A percentile compares a stretch with the other conserved stretches of the same genome.
Conservation (phyloP, 2,797 vertebrate species). For the Cercopithecus diana region DNA sequence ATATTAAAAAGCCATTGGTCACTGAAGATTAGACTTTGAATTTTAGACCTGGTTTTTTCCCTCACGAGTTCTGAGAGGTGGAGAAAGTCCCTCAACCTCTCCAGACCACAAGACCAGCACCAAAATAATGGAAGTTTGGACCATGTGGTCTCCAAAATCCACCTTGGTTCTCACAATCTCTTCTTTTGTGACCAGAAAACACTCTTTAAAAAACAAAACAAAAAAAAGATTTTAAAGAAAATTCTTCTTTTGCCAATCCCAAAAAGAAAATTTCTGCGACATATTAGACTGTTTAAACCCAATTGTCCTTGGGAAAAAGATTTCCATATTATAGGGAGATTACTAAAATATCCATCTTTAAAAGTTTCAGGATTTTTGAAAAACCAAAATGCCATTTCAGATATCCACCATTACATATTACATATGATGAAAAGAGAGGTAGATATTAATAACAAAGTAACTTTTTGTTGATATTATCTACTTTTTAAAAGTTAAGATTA, state of each 20-base stretch:
- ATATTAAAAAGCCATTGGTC: not conserved
- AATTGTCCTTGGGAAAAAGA: not conserved
- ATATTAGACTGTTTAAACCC: not conserved
- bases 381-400: not conserved
- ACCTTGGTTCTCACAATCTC: not conserved
- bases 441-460: not conserved
- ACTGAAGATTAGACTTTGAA: not conserved
- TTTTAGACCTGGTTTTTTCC: not conserved
- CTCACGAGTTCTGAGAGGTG: not conserved
- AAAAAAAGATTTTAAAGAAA: not conserved
- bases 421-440: not conserved
- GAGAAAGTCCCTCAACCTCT: not conserved
- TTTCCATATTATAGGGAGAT: not conserved
- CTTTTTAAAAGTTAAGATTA: constrained; percentile 53
- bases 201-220: not conserved
- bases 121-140: not conserved
- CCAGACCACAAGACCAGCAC: not conserved
- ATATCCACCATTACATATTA: constrained; percentile 43
- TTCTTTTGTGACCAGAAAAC: not conserved
- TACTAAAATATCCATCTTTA: not conserved
- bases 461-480: not conserved
- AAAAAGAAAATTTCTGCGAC: not conserved
- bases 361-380: not conserved
- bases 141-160: not conserved
- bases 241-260: not conserved